These are phyloP conservation scores for Invenusta paracnida DNA, from an alignment of 2,888 invertebrate species.

Conservation along the genomic window DNA sequence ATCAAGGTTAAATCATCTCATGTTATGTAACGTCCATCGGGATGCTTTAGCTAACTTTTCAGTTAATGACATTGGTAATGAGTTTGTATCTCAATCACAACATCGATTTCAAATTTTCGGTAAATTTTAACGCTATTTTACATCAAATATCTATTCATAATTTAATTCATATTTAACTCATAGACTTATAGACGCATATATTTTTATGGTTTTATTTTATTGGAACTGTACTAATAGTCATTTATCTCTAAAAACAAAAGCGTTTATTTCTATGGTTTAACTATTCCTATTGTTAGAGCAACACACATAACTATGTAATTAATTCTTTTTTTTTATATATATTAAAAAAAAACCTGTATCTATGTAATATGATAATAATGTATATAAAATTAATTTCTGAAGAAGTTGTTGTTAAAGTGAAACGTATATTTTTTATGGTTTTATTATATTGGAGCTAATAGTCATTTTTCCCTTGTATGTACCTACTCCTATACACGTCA, in stretches of 20 bases:
- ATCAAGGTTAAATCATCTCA: constrained; percentile 4
- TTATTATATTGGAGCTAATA: background rate
- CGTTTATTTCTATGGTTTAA: background rate
- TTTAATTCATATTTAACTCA: no score
- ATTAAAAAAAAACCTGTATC: background rate
- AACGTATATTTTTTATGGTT: background rate
- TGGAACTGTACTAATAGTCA: background rate
- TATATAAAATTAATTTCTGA: background rate
- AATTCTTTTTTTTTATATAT: background rate
- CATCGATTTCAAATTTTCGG: background rate
- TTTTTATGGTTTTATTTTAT: background rate
- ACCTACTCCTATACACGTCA: background rate
- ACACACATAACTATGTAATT: background rate
- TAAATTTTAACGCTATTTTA: background rate
- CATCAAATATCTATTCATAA: background rate
- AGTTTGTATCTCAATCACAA: background rate
- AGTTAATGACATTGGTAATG: background rate
- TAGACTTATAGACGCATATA: no score
- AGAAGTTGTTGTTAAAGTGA: background rate
- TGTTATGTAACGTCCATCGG: constrained; percentile 12
- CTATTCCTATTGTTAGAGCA: background rate
- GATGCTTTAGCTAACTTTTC: background rate
- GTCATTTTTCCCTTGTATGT: background rate
- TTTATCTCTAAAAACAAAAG: background rate
- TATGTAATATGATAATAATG: background rate